These are phyloP conservation scores for Anoura caudifer DNA, from an alignment of 2,113 vertebrate genomes.

Conservation along the genomic window DNA sequence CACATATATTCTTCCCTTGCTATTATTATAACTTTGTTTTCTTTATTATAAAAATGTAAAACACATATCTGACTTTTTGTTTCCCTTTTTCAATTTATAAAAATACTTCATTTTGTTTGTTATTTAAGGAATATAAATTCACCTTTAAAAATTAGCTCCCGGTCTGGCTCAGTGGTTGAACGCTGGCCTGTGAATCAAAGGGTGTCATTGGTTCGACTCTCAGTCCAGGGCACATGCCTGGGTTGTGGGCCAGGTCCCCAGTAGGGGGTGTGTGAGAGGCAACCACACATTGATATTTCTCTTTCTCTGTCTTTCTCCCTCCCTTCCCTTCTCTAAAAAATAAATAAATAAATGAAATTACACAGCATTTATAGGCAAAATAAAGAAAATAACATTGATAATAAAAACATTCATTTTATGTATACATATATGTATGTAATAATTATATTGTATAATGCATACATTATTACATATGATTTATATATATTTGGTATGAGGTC, in stretches of 20 bases:
- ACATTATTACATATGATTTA: neutral
- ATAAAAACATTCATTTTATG: neutral
- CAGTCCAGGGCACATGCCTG: too few relatives aligned
- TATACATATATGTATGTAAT: neutral
- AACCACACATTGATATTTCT: too few relatives aligned
- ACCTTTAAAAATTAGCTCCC: neutral
- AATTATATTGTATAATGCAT: neutral
- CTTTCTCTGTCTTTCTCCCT: too few relatives aligned
- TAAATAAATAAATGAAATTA: neutral
- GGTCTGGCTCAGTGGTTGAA: too few relatives aligned
- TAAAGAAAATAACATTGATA: neutral
- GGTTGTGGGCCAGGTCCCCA: too few relatives aligned
- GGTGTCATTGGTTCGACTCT: too few relatives aligned
- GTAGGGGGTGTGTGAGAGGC: too few relatives aligned
- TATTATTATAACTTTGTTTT: conserved; percentile 2
- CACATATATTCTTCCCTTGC: neutral
- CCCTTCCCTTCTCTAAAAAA: too few relatives aligned
- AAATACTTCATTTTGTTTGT: neutral
- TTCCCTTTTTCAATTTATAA: neutral
- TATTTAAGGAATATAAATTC: neutral
- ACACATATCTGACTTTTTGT: neutral
- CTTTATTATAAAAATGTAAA: neutral
- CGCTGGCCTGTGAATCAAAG: too few relatives aligned
- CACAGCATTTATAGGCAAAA: neutral
- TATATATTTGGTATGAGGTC: neutral